Evolutionary conservation across 2,888 invertebrate genomes (phyloP).

Genomic region (Mimachlamys varia): DNA sequence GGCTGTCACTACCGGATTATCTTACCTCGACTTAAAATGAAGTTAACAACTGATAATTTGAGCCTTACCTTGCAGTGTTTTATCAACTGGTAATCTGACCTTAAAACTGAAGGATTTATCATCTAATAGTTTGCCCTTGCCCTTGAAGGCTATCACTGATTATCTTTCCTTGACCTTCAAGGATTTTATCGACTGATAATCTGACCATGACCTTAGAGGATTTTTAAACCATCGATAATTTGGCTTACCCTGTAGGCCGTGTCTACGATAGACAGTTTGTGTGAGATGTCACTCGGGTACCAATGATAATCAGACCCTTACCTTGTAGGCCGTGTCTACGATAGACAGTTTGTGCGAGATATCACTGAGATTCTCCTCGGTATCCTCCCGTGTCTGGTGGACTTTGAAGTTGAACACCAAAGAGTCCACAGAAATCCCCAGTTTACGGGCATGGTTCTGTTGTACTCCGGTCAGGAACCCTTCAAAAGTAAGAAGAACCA

Average conservation of each 20-base stretch:
- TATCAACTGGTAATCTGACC: no score
- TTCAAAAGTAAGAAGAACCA: conserved; percentile 55
- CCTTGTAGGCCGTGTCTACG: conserved; percentile 71
- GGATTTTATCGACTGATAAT: no score
- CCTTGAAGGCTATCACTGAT: no score
- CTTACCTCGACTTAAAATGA: no score
- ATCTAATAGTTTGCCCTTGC: no score
- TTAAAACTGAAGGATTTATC: no score
- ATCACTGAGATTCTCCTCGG: conserved; percentile 65
- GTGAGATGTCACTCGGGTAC: conserved; percentile 68
- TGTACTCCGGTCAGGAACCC: conserved; percentile 81
- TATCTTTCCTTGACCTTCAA: no score
- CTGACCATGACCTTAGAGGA: no score
- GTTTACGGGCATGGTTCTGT: conserved; percentile 80
- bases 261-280: conserved; percentile 65
- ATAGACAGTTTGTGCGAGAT: conserved; percentile 64
- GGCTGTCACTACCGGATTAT: no score
- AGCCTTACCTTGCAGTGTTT: no score
- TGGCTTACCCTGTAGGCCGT: conserved; percentile 73
- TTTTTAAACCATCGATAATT: no score
- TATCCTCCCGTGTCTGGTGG: conserved; percentile 56
- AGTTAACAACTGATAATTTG: no score
- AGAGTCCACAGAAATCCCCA: conserved; percentile 79
- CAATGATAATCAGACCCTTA: conserved; percentile 51
- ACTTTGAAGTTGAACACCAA: conserved; percentile 77